A percentile compares a stretch with the other conserved stretches of the same genome.
Conservation (phyloP, 2,113 vertebrate genomes). For the Calidris pugnax region DNA sequence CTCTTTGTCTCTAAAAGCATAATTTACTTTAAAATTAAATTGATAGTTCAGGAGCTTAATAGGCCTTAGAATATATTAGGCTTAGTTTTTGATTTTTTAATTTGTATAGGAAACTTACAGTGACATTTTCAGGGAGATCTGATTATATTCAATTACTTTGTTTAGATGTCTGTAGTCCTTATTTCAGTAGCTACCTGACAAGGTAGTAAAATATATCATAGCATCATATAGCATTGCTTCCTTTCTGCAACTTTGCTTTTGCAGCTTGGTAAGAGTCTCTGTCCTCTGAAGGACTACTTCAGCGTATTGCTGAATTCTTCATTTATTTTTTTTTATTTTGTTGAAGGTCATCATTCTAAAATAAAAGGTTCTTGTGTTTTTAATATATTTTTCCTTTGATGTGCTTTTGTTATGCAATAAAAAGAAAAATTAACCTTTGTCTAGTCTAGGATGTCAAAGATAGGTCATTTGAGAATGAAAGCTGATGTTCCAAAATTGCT, state of each 20-base stretch:
- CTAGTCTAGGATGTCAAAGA: not conserved
- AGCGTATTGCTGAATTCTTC: not conserved
- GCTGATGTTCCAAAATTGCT: not conserved
- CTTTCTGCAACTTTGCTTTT: not conserved
- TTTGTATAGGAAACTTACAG: not conserved
- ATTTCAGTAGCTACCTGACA: not conserved
- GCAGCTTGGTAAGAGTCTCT: not conserved
- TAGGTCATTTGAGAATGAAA: not conserved
- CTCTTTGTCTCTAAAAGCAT: not conserved
- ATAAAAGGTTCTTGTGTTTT: not conserved
- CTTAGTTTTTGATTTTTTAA: not conserved
- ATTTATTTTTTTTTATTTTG: not conserved
- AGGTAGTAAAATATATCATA: not conserved
- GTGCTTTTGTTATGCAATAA: not conserved
- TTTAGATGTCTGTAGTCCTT: not conserved
- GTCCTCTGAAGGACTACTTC: not conserved
- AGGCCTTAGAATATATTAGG: not conserved
- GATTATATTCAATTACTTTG: not conserved
- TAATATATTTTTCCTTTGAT: not conserved
- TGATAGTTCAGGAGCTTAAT: not conserved
- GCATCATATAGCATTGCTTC: not conserved
- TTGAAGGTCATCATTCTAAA: not conserved
- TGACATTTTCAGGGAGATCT: not conserved
- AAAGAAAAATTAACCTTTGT: not conserved
- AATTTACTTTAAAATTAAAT: not conserved